Percentiles rank a stretch among this genome's conserved stretches.
Evolutionary conservation across 2,888 invertebrate species (phyloP).

Genomic region (Catocala nupta): DNA sequence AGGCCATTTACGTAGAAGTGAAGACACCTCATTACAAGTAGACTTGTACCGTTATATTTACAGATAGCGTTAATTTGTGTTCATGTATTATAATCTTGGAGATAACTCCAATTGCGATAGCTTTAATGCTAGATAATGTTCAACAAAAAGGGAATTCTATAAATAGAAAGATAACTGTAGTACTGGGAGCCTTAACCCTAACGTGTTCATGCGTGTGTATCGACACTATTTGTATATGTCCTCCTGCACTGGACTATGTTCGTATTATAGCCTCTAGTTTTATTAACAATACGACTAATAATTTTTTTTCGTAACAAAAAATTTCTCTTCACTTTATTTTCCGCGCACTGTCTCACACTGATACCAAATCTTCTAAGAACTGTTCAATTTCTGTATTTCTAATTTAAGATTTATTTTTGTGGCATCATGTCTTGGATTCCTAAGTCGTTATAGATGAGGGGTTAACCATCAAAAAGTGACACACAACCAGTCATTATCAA

Average conservation of each 20-base stretch:
- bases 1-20: slow-evolving; percentile 34
- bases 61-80: slow-evolving; percentile 29
- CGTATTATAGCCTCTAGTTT: background rate
- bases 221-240: background rate
- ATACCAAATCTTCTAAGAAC: no score
- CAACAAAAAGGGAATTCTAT: slow-evolving; percentile 23
- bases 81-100: slow-evolving; percentile 31
- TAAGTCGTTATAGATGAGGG: background rate
- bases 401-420: no score
- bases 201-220: slow-evolving; percentile 2
- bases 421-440: no score
- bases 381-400: no score
- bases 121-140: slow-evolving; percentile 18
- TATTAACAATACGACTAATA: no score
- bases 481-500: background rate
- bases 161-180: slow-evolving; percentile 18
- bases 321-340: no score
- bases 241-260: background rate
- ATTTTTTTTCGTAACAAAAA: no score
- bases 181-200: slow-evolving; percentile 12
- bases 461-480: background rate
- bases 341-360: no score
- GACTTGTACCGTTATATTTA: slow-evolving; percentile 32
- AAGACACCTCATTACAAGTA: slow-evolving; percentile 40
- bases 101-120: slow-evolving; percentile 20